Base-by-base conservation (phyloP, 1,140 invertebrate species). In the Samia ricini region DNA sequence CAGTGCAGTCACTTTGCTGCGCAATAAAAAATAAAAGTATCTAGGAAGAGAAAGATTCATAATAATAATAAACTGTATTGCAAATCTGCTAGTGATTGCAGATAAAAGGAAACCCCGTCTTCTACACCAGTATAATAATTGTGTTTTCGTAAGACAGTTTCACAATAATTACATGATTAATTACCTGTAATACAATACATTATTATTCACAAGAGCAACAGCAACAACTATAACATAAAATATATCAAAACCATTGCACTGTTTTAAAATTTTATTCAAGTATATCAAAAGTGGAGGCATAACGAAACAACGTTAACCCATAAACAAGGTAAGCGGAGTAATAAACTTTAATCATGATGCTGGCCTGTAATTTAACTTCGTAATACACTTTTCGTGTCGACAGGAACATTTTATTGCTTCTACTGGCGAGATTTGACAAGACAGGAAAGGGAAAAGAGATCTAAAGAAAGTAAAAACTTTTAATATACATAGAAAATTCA, bases 301-400 rank as follows among this genome's bases (percentile, higher is more conserved):
- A 51, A 56, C 60, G 8, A 48, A 56, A 56, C 23, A 62, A 62
- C 36, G 51, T 62, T 56, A 55, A 42, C 4, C 36, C 36, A 56
- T 60, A 56, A 55, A 56, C 52, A 56, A 62, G n/a, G 51, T 56
- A 36, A 49, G 52, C 60, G 54, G 23, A 62, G 60, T 56, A 42
- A 62, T 56, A 62, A 56, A 56, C 20, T 60, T 60, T 60, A 60
- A 60, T 61, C 56, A 66, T 52, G 33, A 48, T 21, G 57, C 21
- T 29, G 64, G 36, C 42, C 54, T 60, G 51, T 66, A 66, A 60
- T 66, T 66, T 66, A 55, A 66, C 52, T 61, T 66, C 15, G 59
- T 57, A 66, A 57, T 66, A 66, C 23, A 60, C 59, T 60, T 60
- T 60, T 19, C 48, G 48, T 60, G 49, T 52, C 51, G 21, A 18